Evolutionary conservation across 1,140 invertebrate genomes (phyloP), one percentile per base, ranked within the genome.

Genomic region (Megalonaias nervosa): DNA sequence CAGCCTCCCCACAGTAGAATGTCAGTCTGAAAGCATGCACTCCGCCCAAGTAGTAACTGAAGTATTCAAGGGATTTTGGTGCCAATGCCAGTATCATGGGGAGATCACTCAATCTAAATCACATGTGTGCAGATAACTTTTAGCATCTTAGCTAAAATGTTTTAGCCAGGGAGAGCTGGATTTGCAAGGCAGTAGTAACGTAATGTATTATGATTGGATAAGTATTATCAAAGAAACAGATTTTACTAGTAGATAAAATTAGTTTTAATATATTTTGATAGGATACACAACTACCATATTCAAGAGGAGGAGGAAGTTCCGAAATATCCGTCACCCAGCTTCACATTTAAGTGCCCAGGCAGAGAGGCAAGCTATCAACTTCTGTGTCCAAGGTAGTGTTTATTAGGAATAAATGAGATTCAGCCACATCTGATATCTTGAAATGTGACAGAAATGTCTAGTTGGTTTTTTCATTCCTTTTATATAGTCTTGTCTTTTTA

Each of bases 281-380:
- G 92, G 92, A 0, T 91, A 90, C 67, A 90, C 93, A 48, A 74
- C 77, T n/a, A 92, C 92, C 60, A 83, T 92, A 59, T 88, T 92
- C 81, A 92, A 92, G 16, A 87, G 93, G 68, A 82, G 85, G 77
- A 87, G 93, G 23, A 84, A 85, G 60, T 90, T 93, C 74, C 86
- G 86, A 5, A 82, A 91, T 79, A 92, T 93, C 59, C 75, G 70
- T 68, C 88, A 90, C 78, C 61, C 67, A 0, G 87, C 91, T 69
- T 75, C 82, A 38, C 75, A 80, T 12, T 74, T 88, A 23, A 86
- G 90, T 70, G 82, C 91, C 23, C 92, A 93, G 58, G 91, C 93
- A 12, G 91, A 92, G 84, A 87, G 93, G 75, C 92, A 93, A 83
- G 93, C 93, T 16, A 86, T 93, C 72, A 94, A 94, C 85, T 93